Evolutionary conservation across 2,797 vertebrate species (phyloP), one percentile per base, ranked within the genome.

Genomic region (Chromis chromis): DNA sequence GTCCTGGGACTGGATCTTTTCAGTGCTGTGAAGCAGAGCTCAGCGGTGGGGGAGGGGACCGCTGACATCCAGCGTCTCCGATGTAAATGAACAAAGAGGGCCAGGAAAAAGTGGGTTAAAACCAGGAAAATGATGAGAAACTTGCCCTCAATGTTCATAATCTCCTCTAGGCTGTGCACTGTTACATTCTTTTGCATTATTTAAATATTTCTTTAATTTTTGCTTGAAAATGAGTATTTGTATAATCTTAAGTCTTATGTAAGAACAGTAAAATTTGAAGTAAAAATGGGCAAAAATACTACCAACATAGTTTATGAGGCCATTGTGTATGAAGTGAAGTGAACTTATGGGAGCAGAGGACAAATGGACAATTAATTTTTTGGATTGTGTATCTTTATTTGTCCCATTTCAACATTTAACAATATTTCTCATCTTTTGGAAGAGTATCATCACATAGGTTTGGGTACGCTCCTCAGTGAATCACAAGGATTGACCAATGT

Each of bases 21-120:
- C 27, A 54, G 21, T 13, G 27, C 44, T 59, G 39, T 39, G 16
- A 50, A 46, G 16, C 52, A 28, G 3, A 19, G 60, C 56, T 67
- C 25, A 54, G 56, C 42, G 5, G 55, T n/a, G 44, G 65, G 59
- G 76, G 50, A 63, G 48, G 42, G 19, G 19, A 27, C 7, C n/a
- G 7, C 17, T 57, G 55, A 65, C 5, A 19, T 59, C 28, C 16
- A 66, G 8, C 14, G 44, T 61, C 31, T 70, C 27, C 42, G 19
- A 68, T 61, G 44, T 48, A 56, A 68, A 78, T 25, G 13, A 36
- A 61, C 24, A 70, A 25, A 65, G 16, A 61, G 31, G 49, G 8
- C 1, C 22, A 21, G 17, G 39, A 40, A 44, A 76, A 73, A 79
- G 52, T 33, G 57, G 63, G 36, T 67, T 78, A 52, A 80, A 70